Evolutionary conservation across 1,140 invertebrate genomes (phyloP).

Genomic region (Caenorhabditis latens): DNA sequence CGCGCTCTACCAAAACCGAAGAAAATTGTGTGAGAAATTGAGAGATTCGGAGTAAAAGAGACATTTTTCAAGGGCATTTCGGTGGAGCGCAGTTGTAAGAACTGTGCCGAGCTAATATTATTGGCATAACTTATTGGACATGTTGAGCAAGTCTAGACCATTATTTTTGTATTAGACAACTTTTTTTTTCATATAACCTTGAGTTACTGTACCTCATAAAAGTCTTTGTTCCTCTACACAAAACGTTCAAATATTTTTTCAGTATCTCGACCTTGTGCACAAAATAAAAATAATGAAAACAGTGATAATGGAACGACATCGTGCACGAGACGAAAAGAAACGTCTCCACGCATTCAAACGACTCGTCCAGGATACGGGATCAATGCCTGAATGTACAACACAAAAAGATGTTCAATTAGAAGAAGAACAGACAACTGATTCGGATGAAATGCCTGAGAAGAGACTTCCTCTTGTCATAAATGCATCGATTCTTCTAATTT

Average conservation of each 20-base stretch:
- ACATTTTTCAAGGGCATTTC: too few relatives aligned
- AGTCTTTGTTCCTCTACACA: not conserved
- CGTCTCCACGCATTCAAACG: conserved; percentile 29
- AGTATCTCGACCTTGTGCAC: conserved; percentile 30
- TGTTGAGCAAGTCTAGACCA: too few relatives aligned
- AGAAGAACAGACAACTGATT: conserved; percentile 39
- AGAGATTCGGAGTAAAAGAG: too few relatives aligned
- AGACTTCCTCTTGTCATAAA: conserved; percentile 77
- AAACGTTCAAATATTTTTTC: not conserved
- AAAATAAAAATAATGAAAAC: conserved; percentile 51
- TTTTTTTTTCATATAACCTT: too few relatives aligned
- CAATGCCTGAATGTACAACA: conserved; percentile 23
- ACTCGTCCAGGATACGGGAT: conserved; percentile 27
- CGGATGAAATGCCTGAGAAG: conserved; percentile 48
- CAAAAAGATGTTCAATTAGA: conserved; percentile 34
- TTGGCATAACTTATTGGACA: too few relatives aligned
- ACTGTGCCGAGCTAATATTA: too few relatives aligned
- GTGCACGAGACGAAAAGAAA: conserved; percentile 28
- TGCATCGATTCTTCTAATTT: conserved; percentile 75
- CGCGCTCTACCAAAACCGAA: too few relatives aligned
- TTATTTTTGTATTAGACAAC: too few relatives aligned
- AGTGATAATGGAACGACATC: conserved; percentile 34
- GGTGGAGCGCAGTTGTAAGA: too few relatives aligned
- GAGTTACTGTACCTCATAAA: too few relatives aligned
- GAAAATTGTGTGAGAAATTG: too few relatives aligned